A percentile compares a stretch with the other conserved stretches of the same genome.
Evolutionary conservation across 2,888 invertebrate genomes (phyloP).

Genomic region (Nephrocerus scutellatus): DNA sequence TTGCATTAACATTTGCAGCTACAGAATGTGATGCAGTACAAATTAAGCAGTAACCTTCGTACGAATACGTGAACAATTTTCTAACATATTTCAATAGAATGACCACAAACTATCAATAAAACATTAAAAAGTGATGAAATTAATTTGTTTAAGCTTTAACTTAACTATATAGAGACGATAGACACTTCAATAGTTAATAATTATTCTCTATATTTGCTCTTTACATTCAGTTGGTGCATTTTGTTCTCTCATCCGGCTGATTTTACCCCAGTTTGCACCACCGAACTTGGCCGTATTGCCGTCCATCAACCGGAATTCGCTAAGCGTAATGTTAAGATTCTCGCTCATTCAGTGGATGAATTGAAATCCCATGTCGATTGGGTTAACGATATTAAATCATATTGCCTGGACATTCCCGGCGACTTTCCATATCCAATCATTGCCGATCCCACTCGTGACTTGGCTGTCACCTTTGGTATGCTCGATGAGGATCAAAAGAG

Average conservation of each 20-base stretch:
- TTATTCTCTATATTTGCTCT: not conserved
- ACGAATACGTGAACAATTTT: too few relatives aligned
- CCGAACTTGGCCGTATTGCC: conserved; percentile 71
- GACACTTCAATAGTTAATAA: too few relatives aligned
- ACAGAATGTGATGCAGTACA: too few relatives aligned
- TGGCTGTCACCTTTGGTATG: conserved; percentile 72
- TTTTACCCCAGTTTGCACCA: conserved; percentile 86
- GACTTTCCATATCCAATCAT: conserved; percentile 78
- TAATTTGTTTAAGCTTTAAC: too few relatives aligned
- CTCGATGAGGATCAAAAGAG: conserved; percentile 66
- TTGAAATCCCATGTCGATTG: conserved; percentile 68
- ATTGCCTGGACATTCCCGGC: conserved; percentile 62
- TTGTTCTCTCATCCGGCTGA: conserved; percentile 84
- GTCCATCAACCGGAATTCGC: conserved; percentile 62
- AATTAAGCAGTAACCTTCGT: too few relatives aligned
- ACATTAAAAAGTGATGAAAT: too few relatives aligned
- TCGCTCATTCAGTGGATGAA: conserved; percentile 75
- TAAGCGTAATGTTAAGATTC: conserved; percentile 64
- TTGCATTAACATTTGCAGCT: too few relatives aligned
- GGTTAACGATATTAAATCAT: conserved; percentile 67
- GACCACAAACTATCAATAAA: too few relatives aligned
- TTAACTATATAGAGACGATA: too few relatives aligned
- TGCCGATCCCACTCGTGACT: conserved; percentile 63
- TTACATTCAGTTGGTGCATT: conserved; percentile 66
- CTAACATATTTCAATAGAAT: too few relatives aligned